Percentiles rank a stretch among this genome's conserved stretches.
Conservation (phyloP, 2,888 invertebrate genomes). For the Hyles lineata region DNA sequence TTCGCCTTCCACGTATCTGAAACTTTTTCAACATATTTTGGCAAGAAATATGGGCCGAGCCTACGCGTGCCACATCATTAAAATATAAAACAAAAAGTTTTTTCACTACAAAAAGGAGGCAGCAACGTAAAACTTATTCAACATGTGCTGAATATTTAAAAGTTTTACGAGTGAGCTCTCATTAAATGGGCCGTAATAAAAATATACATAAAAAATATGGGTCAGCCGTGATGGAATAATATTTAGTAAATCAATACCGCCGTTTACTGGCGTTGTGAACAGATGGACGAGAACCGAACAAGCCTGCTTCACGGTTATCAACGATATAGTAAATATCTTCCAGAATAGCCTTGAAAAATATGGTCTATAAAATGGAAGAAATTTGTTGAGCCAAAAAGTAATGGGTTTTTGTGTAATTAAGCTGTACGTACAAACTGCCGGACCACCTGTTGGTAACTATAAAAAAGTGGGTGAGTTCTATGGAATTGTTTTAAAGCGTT, state of each 20-base stretch:
- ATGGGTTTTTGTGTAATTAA: background rate
- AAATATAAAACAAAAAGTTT: background rate
- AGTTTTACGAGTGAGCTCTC: conserved; percentile 49
- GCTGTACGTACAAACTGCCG: background rate
- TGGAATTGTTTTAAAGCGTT: background rate
- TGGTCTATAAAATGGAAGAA: background rate
- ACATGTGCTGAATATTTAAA: conserved; percentile 46
- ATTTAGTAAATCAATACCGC: conserved; percentile 33
- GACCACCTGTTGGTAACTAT: conserved; percentile 16
- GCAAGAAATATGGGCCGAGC: too few relatives aligned
- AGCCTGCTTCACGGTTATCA: conserved; percentile 1
- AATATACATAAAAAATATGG: conserved; percentile 60
- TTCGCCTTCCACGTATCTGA: too few relatives aligned
- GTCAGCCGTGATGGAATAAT: conserved; percentile 61
- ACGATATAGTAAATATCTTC: conserved; percentile 4
- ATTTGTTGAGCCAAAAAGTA: background rate
- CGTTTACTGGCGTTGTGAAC: background rate
- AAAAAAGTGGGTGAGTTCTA: background rate
- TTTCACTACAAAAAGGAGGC: background rate
- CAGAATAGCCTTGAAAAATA: background rate
- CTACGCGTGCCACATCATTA: too few relatives aligned
- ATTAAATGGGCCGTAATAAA: conserved; percentile 52
- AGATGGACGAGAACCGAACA: background rate
- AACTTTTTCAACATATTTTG: too few relatives aligned
- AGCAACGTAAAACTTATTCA: conserved; percentile 9